A percentile compares a stretch with the other conserved stretches of the same genome.
phyloP scores from a whole-genome alignment of 2,113 vertebrate species.

The Syngnathus floridae region DNA sequence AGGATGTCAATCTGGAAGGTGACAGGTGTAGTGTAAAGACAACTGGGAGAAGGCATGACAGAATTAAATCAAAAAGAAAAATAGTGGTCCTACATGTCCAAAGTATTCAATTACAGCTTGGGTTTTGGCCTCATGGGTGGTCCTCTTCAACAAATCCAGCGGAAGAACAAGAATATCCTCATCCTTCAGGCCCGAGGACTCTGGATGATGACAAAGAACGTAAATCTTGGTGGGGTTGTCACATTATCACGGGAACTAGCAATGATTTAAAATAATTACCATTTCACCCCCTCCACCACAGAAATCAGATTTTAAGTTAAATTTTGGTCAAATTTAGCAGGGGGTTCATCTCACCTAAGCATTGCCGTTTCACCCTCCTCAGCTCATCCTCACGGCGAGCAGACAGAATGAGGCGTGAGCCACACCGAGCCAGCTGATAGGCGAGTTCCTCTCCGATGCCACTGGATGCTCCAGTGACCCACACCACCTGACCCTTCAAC shows the following conservation, averaged over 20 bases:
- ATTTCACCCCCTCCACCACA: no score
- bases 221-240: neutral
- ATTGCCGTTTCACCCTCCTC: conserved; percentile 78
- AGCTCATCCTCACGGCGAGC: conserved; percentile 81
- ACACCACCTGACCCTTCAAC: conserved; percentile 82
- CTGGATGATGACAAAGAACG: conserved; percentile 52
- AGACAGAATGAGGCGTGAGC: conserved; percentile 81
- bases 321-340: no score
- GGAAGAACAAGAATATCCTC: conserved; percentile 84
- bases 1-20: conserved; percentile 80
- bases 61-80: neutral
- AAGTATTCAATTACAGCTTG: conserved; percentile 79
- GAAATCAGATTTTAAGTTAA: no score
- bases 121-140: conserved; percentile 77
- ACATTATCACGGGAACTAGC: neutral
- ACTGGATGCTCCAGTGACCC: conserved; percentile 93
- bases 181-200: conserved; percentile 72
- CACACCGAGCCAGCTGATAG: conserved; percentile 81
- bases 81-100: conserved; percentile 74
- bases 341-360: conserved; percentile 73
- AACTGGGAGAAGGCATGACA: no score
- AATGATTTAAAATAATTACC: no score
- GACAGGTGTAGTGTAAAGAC: neutral
- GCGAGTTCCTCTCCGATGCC: conserved; percentile 91
- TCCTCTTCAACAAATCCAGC: conserved; percentile 80